Percentiles rank a stretch among this genome's conserved stretches.
These are phyloP conservation scores for Drosophila incognita DNA, from an alignment of 2,888 invertebrate genomes.

Conservation along the genomic window DNA sequence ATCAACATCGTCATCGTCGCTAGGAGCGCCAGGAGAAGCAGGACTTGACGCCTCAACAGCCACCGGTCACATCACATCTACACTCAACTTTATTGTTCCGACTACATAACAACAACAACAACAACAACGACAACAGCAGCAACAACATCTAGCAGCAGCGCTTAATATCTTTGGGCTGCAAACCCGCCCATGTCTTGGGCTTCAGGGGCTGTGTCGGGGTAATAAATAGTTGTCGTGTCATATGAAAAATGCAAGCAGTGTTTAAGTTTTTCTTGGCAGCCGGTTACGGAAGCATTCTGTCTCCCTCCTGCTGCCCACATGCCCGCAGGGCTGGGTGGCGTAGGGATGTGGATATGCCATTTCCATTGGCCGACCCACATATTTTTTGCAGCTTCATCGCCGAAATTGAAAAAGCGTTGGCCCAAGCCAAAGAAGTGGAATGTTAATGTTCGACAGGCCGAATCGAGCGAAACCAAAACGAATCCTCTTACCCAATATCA, in stretches of 20 bases:
- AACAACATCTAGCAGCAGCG: constrained; percentile 6
- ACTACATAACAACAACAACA: constrained; percentile 52
- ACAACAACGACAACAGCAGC: constrained; percentile 29
- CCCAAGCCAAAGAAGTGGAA: constrained; percentile 24
- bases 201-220: constrained; percentile 35
- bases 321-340: not conserved
- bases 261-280: constrained; percentile 64
- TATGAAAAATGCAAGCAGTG: constrained; percentile 78
- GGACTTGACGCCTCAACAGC: constrained; percentile 44
- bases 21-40: constrained; percentile 27
- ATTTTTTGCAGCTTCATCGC: constrained; percentile 69
- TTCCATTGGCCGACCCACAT: constrained; percentile 28
- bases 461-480: constrained; percentile 6
- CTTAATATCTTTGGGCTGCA: constrained; percentile 50
- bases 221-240: constrained; percentile 77
- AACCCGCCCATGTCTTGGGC: constrained; percentile 35
- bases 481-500: constrained; percentile 21
- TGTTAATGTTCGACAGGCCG: constrained; percentile 45
- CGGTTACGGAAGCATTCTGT: constrained; percentile 32
- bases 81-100: constrained; percentile 63
- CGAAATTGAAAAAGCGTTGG: constrained; percentile 69
- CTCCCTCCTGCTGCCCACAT: not conserved
- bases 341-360: constrained; percentile 47
- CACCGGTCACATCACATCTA: constrained; percentile 53
- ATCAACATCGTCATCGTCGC: constrained; percentile 32